These are phyloP conservation scores for Hydraecia micacea DNA, from an alignment of 2,888 invertebrate species.

Conservation along the genomic window DNA sequence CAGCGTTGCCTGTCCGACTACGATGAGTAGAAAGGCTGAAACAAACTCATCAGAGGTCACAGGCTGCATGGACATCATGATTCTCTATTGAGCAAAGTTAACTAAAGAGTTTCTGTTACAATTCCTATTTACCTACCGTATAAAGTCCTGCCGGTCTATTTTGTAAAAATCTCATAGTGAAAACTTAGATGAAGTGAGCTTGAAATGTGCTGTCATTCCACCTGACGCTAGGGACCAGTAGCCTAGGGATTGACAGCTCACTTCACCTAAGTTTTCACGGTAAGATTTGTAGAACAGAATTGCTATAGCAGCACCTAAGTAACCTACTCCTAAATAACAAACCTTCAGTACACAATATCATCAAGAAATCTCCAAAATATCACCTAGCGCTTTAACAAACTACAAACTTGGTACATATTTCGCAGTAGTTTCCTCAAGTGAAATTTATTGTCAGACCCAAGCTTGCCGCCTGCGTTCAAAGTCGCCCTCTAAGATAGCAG, in stretches of 20 bases:
- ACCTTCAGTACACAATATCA: not conserved
- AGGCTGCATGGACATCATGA: not conserved
- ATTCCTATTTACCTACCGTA: not conserved
- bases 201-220: too few relatives aligned
- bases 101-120: not conserved
- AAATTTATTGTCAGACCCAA: slow-evolving; percentile 57
- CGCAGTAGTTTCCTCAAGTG: slow-evolving; percentile 51
- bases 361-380: slow-evolving; percentile 48
- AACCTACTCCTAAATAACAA: not conserved
- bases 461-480: slow-evolving; percentile 53
- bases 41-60: too few relatives aligned
- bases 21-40: too few relatives aligned
- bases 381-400: slow-evolving; percentile 36
- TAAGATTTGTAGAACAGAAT: too few relatives aligned
- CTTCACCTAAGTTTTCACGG: too few relatives aligned
- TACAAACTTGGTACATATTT: slow-evolving; percentile 61
- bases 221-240: too few relatives aligned
- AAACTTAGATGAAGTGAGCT: too few relatives aligned
- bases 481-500: slow-evolving; percentile 42
- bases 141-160: not conserved
- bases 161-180: too few relatives aligned
- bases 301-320: not conserved
- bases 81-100: not conserved
- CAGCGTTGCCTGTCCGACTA: too few relatives aligned
- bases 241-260: too few relatives aligned